Base-by-base conservation (phyloP, 1,140 invertebrate genomes). In the Amphibalanus amphitrite region DNA sequence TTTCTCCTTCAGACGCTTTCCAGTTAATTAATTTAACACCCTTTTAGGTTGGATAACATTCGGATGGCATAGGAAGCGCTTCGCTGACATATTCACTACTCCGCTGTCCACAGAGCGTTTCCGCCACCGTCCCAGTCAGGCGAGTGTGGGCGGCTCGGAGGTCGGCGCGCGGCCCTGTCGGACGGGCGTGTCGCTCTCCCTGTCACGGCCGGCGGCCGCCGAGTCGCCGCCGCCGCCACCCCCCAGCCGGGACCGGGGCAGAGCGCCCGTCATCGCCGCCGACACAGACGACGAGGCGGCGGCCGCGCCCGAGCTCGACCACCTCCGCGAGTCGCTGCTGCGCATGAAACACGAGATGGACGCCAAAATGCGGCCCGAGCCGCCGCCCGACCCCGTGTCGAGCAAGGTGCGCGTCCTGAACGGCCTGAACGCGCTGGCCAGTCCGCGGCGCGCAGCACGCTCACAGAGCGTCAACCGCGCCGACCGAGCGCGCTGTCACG, bases 51-150 rank as follows among this genome's bases (percentile, higher is more conserved):
- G n/a, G n/a, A n/a, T n/a, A n/a, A n/a, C n/a, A n/a, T n/a, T n/a
- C n/a, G n/a, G n/a, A n/a, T n/a, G n/a, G n/a, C n/a, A n/a, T n/a
- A n/a, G n/a, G n/a, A n/a, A n/a, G n/a, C n/a, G n/a, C n/a, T n/a
- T n/a, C 33, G 33, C 33, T 38, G 33, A 38, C 33, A 38, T 38
- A 15, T 38, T 38, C 4, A 6, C 4, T 38, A 6, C 15, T 38
- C 4, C 33, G 33, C 33, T 38, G 33, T 38, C 33, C 33, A 80
- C 82, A 71, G 91, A 94, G 72, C 89, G 91, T 70, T 73, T 74
- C 72, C 38, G 59, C 59, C 64, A 28, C 40, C 20, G n/a, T 13
- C 69, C 69, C 28, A 68, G 28, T 20, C 30, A 71, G 69, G 29
- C 25, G 30, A 6, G 28, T 47, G 38, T 15, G 47, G 10, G 1